These are phyloP conservation scores for Pseudoips prasinana DNA, from an alignment of 2,888 invertebrate genomes.

Conservation along the genomic window DNA sequence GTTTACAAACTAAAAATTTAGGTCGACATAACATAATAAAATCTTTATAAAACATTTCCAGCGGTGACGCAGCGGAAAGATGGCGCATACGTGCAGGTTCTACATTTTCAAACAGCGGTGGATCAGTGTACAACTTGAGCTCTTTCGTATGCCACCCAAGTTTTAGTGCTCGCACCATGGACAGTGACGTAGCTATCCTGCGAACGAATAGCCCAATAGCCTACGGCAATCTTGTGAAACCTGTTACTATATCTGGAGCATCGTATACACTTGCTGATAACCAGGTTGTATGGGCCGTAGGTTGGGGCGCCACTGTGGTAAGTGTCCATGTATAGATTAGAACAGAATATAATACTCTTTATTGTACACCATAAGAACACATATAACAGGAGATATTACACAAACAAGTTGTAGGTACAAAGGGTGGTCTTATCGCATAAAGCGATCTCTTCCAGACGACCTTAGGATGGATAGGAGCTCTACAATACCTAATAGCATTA, in stretches of 20 bases:
- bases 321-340: slow-evolving; percentile 23
- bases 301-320: slow-evolving; percentile 53
- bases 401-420: no score
- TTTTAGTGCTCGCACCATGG: slow-evolving; percentile 22
- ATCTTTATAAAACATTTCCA: no score
- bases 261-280: slow-evolving; percentile 47
- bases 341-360: no score
- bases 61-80: slow-evolving; percentile 20
- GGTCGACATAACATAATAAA: no score
- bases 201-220: slow-evolving; percentile 26
- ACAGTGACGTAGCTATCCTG: slow-evolving; percentile 48
- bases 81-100: slow-evolving; percentile 42
- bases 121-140: slow-evolving; percentile 23
- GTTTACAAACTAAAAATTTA: no score
- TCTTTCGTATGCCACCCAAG: slow-evolving; percentile 26
- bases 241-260: slow-evolving; percentile 42
- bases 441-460: no score
- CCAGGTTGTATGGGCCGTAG: slow-evolving; percentile 47
- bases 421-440: no score
- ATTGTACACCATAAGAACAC: no score
- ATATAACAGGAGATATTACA: no score
- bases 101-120: slow-evolving; percentile 36
- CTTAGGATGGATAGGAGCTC: no score
- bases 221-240: slow-evolving; percentile 26
- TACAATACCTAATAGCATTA: no score